Evolutionary conservation across 2,888 invertebrate genomes (phyloP), one percentile per base, ranked within the genome.

Genomic region (Allygus modestus): DNA sequence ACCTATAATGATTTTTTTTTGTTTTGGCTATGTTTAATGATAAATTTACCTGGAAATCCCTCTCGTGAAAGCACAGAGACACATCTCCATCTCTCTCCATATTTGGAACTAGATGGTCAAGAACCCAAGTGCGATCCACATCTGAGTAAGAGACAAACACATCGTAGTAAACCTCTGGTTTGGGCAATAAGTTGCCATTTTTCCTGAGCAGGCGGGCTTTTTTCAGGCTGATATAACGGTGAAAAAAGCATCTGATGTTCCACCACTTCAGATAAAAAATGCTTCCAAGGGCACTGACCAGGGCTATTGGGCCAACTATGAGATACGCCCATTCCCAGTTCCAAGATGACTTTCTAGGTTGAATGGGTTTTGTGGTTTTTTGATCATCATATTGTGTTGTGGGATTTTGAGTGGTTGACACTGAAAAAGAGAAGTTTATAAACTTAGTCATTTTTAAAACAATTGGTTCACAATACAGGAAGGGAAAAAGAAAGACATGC

Each of bases 131-230:
- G 0, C 93, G 90, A 88, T 95, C 94, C 58, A 92, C 92, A 75
- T 94, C 93, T 88, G 93, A 94, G 87, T 95, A 95, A 0, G 94
- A 94, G 0, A 95, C 93, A 87, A 95, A 95, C 0, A 94, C 93
- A 86, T 95, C 95, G 87, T 94, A 95, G 23, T 92, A 87, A 83
- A 88, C 90, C 11, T 79, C 58, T 17, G 71, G 85, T 73, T 90
- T 86, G 85, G 88, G 89, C 91, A 84, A 85, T 20, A 37, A 20
- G 17, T 86, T 82, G 17, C 84, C 84, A 0, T 89, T 88, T 11
- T 92, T 91, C 61, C 92, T 92, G n/a, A 91, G 91, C 86, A 92
- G 94, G 11, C 7, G 37, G 4, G 37, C 54, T 26, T 26, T 69
- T n/a, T 33, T 46, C n/a, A 69, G 20, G 5, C 51, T 37, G 61